Evolutionary conservation across 1,140 invertebrate species (phyloP), one percentile per base, ranked within the genome.

Genomic region (Ericerus pela): DNA sequence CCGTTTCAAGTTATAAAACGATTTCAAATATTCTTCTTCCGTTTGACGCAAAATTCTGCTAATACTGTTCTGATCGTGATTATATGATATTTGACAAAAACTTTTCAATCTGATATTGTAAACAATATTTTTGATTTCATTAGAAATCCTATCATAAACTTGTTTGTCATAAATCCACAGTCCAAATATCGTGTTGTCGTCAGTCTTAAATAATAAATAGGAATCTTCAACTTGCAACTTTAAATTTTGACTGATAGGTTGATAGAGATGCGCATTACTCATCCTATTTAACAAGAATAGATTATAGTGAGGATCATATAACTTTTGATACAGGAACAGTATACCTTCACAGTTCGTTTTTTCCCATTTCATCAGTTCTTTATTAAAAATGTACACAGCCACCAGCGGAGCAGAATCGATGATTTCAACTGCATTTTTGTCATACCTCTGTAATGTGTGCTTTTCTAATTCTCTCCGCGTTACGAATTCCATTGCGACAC

Each of bases 341-440:
- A 47, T 47, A 47, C 41, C 41, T 47, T 47, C 41, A 24, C 41
- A 47, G 20, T 47, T 47, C 16, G 26, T 10, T 14, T 47, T 47
- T 22, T 47, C 41, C 41, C 41, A 47, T 47, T 47, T 47, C 14
- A 24, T 24, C 3, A 4, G 8, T 22, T 47, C 41, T 47, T 5
- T 8, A 22, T 47, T 24, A 24, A 47, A 47, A 10, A 47, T 24
- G 26, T 47, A 47, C 22, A 24, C 41, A 16, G 41, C 41, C 5
- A 24, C 41, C 26, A 47, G 20, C 2, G 41, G 20, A 20, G 41
- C 41, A 14, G 41, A 24, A 10, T 8, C 41, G 10, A 47, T 47
- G 41, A 47, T 47, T 47, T 14, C 41, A 16, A 24, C 41, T 5
- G 41, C 10, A 47, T 47, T 47, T 47, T 10, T 18, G 20, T 47